Percentiles rank a stretch among this genome's conserved stretches.
Evolutionary conservation across 2,113 vertebrate species (phyloP).

Genomic region (Brachionichthys hirsutus): DNA sequence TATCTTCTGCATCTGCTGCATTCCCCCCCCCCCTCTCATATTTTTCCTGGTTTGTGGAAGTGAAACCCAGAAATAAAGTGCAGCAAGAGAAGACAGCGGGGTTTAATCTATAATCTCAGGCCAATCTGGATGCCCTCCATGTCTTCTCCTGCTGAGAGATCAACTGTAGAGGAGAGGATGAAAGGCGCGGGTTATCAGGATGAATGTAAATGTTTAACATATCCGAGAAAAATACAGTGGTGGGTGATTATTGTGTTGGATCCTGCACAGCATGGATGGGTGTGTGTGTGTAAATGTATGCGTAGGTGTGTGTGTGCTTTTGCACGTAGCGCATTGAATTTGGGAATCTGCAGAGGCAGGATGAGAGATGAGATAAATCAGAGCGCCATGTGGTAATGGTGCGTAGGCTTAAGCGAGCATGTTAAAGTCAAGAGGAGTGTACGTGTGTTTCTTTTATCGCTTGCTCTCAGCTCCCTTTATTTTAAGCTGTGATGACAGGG

Average conservation of each 20-base stretch:
- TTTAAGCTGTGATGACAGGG: constrained; percentile 55
- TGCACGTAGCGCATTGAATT: constrained; percentile 16
- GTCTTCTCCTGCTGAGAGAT: constrained; percentile 19
- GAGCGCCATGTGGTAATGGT: constrained; percentile 55
- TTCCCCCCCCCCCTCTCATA: not conserved
- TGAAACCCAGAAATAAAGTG: not conserved
- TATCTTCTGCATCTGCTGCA: not conserved
- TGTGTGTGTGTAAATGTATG: not conserved
- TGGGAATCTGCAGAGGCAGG: constrained; percentile 10
- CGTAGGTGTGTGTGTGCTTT: constrained; percentile 8
- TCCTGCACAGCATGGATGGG: not conserved
- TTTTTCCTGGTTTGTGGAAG: not conserved
- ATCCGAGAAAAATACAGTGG: constrained; percentile 14
- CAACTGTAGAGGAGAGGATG: constrained; percentile 6
- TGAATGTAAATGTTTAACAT: constrained; percentile 12
- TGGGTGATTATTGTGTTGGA: constrained; percentile 11
- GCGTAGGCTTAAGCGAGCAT: constrained; percentile 52
- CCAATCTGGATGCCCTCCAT: not conserved
- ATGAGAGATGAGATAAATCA: constrained; percentile 55
- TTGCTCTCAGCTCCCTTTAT: constrained; percentile 47
- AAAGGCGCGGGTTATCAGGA: constrained; percentile 2
- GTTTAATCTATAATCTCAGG: constrained; percentile 4
- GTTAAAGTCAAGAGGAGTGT: constrained; percentile 55
- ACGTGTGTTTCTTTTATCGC: constrained; percentile 49
- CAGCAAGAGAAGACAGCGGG: not conserved